These are phyloP conservation scores for Anguilla marmorata DNA, from an alignment of 2,797 vertebrate species.

Conservation along the genomic window DNA sequence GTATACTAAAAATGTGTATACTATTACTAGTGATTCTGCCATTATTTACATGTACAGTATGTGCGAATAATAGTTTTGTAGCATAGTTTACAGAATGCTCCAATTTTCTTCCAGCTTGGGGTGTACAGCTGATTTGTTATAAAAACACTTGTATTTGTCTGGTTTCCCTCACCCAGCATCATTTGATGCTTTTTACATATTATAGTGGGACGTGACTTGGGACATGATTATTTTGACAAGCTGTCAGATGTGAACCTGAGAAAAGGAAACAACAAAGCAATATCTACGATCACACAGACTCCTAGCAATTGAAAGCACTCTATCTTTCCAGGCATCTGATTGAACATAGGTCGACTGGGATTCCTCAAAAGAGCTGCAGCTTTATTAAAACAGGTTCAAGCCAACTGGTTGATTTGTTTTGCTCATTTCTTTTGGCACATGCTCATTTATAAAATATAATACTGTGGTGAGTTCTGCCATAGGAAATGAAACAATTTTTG, in stretches of 20 bases:
- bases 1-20: background rate
- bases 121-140: background rate
- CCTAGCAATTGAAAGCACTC: background rate
- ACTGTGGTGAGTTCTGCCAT: background rate
- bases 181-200: background rate
- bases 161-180: background rate
- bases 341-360: background rate
- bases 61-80: background rate
- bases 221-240: constrained; percentile 9
- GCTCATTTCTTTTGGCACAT: background rate
- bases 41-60: background rate
- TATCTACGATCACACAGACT: background rate
- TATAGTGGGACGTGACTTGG: background rate
- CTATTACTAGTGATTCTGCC: background rate
- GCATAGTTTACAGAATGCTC: background rate
- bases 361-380: background rate
- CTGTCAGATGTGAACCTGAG: background rate
- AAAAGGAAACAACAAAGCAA: constrained; percentile 6
- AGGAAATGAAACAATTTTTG: background rate
- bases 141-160: background rate
- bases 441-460: background rate
- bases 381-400: background rate
- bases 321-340: background rate
- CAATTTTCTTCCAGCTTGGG: background rate
- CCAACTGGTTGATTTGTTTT: background rate